Conservation (phyloP, 2,888 invertebrate species). For the Parasteatoda lunata region DNA sequence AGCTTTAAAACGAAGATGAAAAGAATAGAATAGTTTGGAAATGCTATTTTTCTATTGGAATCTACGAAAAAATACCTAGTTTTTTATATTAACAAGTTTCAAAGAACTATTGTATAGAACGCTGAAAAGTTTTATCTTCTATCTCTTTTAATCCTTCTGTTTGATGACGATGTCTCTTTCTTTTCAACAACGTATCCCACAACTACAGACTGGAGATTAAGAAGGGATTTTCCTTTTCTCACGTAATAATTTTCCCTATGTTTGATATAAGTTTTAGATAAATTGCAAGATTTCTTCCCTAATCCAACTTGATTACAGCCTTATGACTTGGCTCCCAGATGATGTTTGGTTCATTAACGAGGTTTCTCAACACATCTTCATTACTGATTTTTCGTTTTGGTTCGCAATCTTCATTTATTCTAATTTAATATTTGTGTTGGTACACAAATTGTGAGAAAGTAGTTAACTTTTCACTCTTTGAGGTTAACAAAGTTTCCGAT, state of each 20-base stretch:
- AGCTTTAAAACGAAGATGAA: no score
- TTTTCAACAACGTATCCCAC: background rate
- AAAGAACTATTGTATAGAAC: background rate
- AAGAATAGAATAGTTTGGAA: no score
- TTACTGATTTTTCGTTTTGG: background rate
- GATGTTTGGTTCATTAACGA: background rate
- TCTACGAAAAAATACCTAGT: no score
- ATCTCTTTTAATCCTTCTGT: background rate
- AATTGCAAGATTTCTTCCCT: conserved; percentile 27
- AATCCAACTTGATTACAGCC: conserved; percentile 36
- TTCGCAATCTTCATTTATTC: background rate
- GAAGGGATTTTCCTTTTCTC: conserved; percentile 22
- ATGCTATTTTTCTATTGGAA: no score
- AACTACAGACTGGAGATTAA: conserved; percentile 30
- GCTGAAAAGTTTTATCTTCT: background rate
- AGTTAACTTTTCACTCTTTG: no score
- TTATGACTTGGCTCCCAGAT: background rate
- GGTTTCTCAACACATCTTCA: background rate
- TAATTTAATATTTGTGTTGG: background rate
- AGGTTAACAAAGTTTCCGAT: no score
- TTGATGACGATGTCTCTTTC: conserved; percentile 2
- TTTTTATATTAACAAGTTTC: no score
- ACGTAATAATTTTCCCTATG: conserved; percentile 23
- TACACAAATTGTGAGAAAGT: no score
- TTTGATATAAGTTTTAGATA: conserved; percentile 25